A percentile compares a stretch with the other conserved stretches of the same genome.
phyloP scores from a whole-genome alignment of 2,888 invertebrate genomes.

The Zaprionus obscuricornis region DNA sequence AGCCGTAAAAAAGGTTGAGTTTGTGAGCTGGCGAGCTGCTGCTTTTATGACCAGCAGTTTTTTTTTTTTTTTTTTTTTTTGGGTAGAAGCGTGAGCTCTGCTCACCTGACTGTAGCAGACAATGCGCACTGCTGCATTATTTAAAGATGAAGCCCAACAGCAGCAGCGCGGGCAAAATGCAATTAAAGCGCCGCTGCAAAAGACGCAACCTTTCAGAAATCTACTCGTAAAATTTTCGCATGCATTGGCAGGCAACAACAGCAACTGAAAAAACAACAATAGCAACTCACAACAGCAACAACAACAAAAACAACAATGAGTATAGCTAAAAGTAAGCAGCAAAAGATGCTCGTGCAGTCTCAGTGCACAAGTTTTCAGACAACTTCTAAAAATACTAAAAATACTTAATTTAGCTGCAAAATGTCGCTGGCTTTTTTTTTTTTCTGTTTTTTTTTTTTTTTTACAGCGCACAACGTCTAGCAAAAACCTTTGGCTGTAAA shows the following conservation, averaged over 20 bases:
- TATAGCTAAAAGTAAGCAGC: constrained; percentile 5
- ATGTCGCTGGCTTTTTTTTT: constrained; percentile 74
- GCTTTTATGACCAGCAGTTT: constrained; percentile 58
- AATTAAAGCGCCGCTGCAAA: constrained; percentile 68
- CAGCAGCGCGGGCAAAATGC: constrained; percentile 57
- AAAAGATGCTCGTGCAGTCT: background rate
- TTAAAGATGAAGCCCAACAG: constrained; percentile 54
- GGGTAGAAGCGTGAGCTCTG: constrained; percentile 28
- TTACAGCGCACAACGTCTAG: constrained; percentile 42
- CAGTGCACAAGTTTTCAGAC: constrained; percentile 47
- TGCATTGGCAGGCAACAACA: constrained; percentile 64
- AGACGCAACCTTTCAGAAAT: constrained; percentile 67
- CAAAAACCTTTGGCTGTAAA: too few species aligned
- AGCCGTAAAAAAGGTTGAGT: constrained; percentile 53
- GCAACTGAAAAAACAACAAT: background rate
- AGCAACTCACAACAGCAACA: constrained; percentile 10
- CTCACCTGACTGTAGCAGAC: constrained; percentile 63
- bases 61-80: constrained; percentile 32
- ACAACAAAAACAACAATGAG: constrained; percentile 10
- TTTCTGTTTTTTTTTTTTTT: background rate
- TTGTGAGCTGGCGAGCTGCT: constrained; percentile 29
- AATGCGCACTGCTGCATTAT: constrained; percentile 70
- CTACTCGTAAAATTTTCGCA: constrained; percentile 69
- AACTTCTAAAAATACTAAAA: constrained; percentile 74
- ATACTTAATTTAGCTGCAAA: constrained; percentile 78